Base-by-base conservation (phyloP, 2,113 vertebrate genomes). In the Colinus virginianus region DNA sequence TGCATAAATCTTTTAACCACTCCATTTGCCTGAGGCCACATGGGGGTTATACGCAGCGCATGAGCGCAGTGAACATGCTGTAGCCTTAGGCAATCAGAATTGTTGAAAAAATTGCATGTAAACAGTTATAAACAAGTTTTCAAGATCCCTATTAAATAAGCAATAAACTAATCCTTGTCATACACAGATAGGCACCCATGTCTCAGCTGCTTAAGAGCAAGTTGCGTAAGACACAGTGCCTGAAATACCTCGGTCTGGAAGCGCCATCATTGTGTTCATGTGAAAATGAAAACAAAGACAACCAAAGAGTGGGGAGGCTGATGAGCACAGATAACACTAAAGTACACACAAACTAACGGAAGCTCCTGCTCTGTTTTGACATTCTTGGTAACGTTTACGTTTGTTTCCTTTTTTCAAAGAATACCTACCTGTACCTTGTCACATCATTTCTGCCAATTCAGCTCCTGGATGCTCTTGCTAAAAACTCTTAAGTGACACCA, bases 121-220 rank as follows among this genome's bases (percentile, higher is more conserved):
- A 96, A 96, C 96, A 96, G 72, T 96, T 96, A 95, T 96, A 96
- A 96, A 96, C 93, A 96, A 96, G 79, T 95, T 96, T 96, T 96
- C 93, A 90, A 96, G 95, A 95, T 86, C 95, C 78, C 93, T 96
- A 94, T 95, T 96, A 95, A 96, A 95, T 96, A 96, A 96, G 90
- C 96, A 96, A 96, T 95, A 96, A 96, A 96, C 93, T 96, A 96
- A 96, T 96, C 96, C 96, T 95, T 95, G 90, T 95, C 96, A 96
- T 96, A 96, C 92, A 96, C 96, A 95, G 93, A 96, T 95, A 96
- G 95, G 93, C 96, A 95, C 93, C 96, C 96, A 88, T 90, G 95
- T 88, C 93, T 96, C 90, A 95, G 90, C 88, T 95, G 93, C 88
- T 91, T 64, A 93, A 96, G 93, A 91, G 92, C 90, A 88, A 91